These are phyloP conservation scores for Ctenicera cuprea DNA, from an alignment of 2,888 invertebrate species.

Conservation along the genomic window DNA sequence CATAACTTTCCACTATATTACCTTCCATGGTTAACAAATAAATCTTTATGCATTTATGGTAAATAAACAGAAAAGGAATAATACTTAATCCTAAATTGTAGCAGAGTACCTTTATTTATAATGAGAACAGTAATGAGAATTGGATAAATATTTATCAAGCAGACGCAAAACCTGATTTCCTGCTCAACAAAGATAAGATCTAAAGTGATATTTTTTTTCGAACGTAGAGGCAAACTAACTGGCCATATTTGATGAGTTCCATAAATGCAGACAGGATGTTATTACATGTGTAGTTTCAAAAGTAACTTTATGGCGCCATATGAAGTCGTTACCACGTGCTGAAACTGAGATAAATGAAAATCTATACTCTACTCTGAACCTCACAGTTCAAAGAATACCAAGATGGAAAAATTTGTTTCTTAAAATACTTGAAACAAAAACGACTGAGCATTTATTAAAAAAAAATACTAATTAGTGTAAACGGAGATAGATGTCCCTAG, in stretches of 20 bases:
- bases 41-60: slow-evolving; percentile 13
- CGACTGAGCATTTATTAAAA: no score
- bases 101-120: slow-evolving; percentile 27
- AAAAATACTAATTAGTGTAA: no score
- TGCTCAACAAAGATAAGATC: background rate
- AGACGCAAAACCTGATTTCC: slow-evolving; percentile 32
- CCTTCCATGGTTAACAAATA: background rate
- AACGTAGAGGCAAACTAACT: background rate
- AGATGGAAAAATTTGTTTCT: no score
- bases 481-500: no score
- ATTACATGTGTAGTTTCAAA: background rate
- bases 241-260: background rate
- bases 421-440: no score
- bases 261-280: slow-evolving; percentile 5
- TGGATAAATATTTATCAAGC: slow-evolving; percentile 32
- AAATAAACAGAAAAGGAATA: slow-evolving; percentile 28
- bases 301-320: no score
- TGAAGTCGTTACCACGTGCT: no score
- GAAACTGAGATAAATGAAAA: no score
- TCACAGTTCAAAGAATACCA: no score
- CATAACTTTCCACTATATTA: no score
- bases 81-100: slow-evolving; percentile 14
- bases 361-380: no score
- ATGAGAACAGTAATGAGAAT: slow-evolving; percentile 32
- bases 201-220: slow-evolving; percentile 1